phyloP scores from a whole-genome alignment of 1,140 invertebrate genomes.

The Holcopasites calliopsidis region DNA sequence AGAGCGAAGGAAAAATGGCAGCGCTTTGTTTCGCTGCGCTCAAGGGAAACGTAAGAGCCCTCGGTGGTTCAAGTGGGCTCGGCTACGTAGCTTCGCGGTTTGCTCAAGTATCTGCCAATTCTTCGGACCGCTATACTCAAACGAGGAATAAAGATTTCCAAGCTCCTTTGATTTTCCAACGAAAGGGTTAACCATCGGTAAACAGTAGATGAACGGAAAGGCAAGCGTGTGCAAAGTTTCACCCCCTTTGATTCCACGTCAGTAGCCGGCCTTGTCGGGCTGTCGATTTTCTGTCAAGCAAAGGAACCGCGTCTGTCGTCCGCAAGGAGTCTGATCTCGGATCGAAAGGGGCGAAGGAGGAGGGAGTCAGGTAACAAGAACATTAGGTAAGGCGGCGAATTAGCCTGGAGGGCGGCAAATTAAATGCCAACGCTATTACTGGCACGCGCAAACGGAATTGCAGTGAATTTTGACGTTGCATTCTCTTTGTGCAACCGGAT shows the following conservation, averaged over 20 bases:
- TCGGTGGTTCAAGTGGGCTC: constrained; percentile 15
- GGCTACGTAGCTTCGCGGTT: not conserved
- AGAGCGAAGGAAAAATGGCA: constrained; percentile 15
- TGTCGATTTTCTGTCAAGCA: no score
- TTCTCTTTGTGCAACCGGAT: constrained; percentile 62
- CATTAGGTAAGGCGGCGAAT: constrained; percentile 33
- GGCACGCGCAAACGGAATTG: constrained; percentile 15
- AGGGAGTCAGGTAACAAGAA: no score
- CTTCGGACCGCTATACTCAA: not conserved
- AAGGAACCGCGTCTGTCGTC: not conserved
- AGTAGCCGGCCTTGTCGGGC: no score
- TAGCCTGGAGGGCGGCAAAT: constrained; percentile 46
- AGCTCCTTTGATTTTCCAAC: not conserved
- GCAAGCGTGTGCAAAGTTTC: no score
- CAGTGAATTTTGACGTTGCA: constrained; percentile 53
- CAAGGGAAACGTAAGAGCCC: constrained; percentile 16
- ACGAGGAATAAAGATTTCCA: constrained; percentile 6
- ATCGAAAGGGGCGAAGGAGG: no score
- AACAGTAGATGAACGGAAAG: no score
- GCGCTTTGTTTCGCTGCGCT: constrained; percentile 10
- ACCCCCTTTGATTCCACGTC: no score
- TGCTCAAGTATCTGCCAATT: not conserved
- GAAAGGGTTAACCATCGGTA: no score
- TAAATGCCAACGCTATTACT: constrained; percentile 60
- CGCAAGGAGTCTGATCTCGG: not conserved